A percentile compares a stretch with the other conserved stretches of the same genome.
Conservation (phyloP, 1,140 invertebrate genomes). For the Sitodiplosis mosellana region DNA sequence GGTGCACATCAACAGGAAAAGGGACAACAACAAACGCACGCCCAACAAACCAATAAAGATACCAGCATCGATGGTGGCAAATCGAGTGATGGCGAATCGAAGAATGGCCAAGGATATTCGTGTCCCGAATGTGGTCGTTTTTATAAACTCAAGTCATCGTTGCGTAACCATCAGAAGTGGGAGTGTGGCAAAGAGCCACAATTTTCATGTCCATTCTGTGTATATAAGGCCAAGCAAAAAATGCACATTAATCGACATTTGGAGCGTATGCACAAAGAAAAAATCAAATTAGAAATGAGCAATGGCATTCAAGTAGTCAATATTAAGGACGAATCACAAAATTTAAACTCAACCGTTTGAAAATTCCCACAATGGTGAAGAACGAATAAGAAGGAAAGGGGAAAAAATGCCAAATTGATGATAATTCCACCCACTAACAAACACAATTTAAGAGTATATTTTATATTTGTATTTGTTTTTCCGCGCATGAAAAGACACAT, state of each 20-base stretch:
- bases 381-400: background rate
- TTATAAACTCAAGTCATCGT: slow-evolving; percentile 67
- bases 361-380: too few species aligned
- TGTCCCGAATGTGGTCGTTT: slow-evolving; percentile 60
- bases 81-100: slow-evolving; percentile 14
- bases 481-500: too few species aligned
- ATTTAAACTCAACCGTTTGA: too few species aligned
- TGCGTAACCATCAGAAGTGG: slow-evolving; percentile 73
- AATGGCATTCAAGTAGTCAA: too few species aligned
- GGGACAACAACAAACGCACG: too few species aligned
- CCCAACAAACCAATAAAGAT: background rate
- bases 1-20: background rate
- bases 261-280: slow-evolving; percentile 70
- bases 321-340: too few species aligned
- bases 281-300: slow-evolving; percentile 17
- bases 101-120: slow-evolving; percentile 33
- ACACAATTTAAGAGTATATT: too few species aligned
- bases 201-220: slow-evolving; percentile 64
- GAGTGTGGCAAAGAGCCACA: slow-evolving; percentile 71
- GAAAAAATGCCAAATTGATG: background rate
- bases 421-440: background rate
- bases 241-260: slow-evolving; percentile 73
- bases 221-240: slow-evolving; percentile 65
- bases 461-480: too few species aligned
- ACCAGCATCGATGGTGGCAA: background rate